Conservation (phyloP, 37 sponge, comb jelly and placozoan genomes). For the Axinella damicornis region DNA sequence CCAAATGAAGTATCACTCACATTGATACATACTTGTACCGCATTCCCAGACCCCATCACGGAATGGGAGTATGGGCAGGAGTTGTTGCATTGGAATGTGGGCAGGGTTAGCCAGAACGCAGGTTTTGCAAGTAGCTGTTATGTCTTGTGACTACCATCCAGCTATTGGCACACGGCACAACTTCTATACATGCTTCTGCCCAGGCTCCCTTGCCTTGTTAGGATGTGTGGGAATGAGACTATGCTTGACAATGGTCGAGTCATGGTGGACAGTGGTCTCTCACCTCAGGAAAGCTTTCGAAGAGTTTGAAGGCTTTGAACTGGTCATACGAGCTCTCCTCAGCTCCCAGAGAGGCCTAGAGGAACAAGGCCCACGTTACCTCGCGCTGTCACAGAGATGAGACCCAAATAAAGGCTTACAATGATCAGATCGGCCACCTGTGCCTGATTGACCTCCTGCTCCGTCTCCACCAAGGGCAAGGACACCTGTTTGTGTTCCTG, state of each 20-base stretch:
- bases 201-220: no score
- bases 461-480: background rate
- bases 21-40: no score
- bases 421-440: slow-evolving; percentile 13
- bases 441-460: slow-evolving; percentile 2
- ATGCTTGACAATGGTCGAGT: no score
- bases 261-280: no score
- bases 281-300: slow-evolving; percentile 63
- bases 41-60: background rate
- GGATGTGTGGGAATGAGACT: no score
- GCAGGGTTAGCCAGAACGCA: no score
- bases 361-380: background rate
- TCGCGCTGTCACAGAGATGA: background rate
- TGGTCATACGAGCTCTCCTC: slow-evolving; percentile 32
- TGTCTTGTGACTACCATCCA: no score
- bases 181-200: no score
- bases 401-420: background rate
- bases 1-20: background rate
- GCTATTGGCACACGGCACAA: no score
- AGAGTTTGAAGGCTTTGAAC: slow-evolving; percentile 63
- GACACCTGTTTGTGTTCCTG: background rate
- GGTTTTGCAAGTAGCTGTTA: no score
- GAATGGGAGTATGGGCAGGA: background rate
- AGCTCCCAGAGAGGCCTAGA: slow-evolving; percentile 9
- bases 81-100: background rate